Conservation (phyloP, 2,113 vertebrate genomes). For the Catagonus wagneri region DNA sequence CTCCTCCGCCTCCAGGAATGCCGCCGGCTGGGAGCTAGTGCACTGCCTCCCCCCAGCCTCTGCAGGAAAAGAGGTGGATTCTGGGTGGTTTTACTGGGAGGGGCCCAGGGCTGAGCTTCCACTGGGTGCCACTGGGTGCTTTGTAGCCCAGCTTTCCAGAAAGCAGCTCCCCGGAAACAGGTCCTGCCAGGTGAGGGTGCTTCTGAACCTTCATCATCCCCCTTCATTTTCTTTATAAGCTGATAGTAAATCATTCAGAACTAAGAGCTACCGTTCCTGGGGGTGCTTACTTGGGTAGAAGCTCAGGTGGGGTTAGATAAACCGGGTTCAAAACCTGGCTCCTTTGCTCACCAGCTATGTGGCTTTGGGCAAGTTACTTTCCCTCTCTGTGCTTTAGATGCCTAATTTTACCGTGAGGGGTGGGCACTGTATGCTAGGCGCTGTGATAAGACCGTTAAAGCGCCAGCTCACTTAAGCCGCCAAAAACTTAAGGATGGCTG, state of each 20-base stretch:
- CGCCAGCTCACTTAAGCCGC: background rate
- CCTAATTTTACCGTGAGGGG: background rate
- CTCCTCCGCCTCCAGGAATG: constrained; percentile 43
- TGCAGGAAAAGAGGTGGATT: background rate
- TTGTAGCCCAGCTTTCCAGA: background rate
- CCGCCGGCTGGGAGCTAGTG: background rate
- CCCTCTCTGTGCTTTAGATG: constrained; percentile 19
- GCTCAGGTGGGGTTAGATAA: background rate
- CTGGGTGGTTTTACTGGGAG: background rate
- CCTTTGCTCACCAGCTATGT: background rate
- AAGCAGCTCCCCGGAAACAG: background rate
- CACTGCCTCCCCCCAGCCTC: fast-evolving
- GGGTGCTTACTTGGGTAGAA: background rate
- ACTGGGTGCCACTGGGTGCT: background rate
- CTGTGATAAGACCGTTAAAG: background rate
- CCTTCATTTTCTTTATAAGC: background rate
- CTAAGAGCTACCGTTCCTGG: background rate
- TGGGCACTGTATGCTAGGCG: background rate
- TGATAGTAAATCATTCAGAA: background rate
- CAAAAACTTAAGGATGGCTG: background rate
- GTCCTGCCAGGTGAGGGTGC: background rate
- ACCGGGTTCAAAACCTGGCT: background rate
- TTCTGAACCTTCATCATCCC: no score
- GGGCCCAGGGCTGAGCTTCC: background rate
- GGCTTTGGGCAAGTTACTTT: background rate